These are phyloP conservation scores for Gymnodraco acuticeps DNA, from an alignment of 2,797 vertebrate species.

Conservation along the genomic window DNA sequence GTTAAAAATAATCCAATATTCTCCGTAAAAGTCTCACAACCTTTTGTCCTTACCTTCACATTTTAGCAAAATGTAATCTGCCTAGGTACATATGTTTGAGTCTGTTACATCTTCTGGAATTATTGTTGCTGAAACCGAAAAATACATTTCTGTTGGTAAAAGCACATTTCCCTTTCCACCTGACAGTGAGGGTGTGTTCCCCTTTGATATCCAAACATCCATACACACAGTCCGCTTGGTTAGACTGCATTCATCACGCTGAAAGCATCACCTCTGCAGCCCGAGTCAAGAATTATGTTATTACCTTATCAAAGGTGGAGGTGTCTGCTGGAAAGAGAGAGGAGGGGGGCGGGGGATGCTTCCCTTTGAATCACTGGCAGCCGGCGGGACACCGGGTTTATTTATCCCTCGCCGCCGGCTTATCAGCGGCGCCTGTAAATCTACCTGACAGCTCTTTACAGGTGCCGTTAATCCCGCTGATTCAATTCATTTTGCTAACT, in stretches of 20 bases:
- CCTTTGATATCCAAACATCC: constrained; percentile 71
- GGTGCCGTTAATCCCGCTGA: constrained; percentile 83
- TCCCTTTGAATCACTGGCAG: constrained; percentile 86
- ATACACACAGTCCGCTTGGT: constrained; percentile 74
- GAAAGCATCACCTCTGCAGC: constrained; percentile 75
- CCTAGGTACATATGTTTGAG: background rate
- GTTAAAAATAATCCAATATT: no score
- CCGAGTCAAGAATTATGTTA: constrained; percentile 87
- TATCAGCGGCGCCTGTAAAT: constrained; percentile 80
- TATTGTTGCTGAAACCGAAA: background rate
- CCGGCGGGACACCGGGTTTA: constrained; percentile 72
- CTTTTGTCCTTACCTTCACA: no score
- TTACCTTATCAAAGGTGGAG: constrained; percentile 90
- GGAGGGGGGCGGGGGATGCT: constrained; percentile 39
- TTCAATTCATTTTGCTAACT: constrained; percentile 82
- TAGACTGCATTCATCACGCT: constrained; percentile 91
- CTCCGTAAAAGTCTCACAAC: no score
- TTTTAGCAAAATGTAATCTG: no score
- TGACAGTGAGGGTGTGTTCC: constrained; percentile 57
- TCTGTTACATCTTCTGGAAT: background rate
- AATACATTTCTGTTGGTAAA: constrained; percentile 12
- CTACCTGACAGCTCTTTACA: constrained; percentile 86
- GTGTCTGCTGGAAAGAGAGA: constrained; percentile 79
- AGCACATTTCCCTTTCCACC: constrained; percentile 46
- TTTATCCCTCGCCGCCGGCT: constrained; percentile 69